Percentiles rank a stretch among this genome's conserved stretches.
phyloP scores from a whole-genome alignment of 2,888 invertebrate species.

The Abrostola tripartita region DNA sequence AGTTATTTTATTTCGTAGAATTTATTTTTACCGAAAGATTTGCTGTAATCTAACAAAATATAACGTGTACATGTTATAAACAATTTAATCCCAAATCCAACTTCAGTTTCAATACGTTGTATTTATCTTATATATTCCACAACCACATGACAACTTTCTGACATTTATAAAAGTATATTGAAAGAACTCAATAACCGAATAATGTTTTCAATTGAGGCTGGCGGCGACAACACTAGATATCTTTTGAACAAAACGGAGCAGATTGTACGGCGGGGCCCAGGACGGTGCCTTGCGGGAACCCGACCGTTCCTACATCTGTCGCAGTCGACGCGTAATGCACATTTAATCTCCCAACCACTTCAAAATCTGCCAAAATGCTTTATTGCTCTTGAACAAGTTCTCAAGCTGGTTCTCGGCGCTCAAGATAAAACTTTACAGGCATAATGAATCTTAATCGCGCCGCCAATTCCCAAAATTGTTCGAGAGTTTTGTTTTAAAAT shows the following conservation, averaged over 20 bases:
- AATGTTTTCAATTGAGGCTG: conserved; percentile 58
- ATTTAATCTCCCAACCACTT: conserved; percentile 84
- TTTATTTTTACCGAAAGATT: background rate
- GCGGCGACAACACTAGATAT: conserved; percentile 51
- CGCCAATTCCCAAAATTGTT: conserved; percentile 85
- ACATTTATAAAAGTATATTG: conserved; percentile 44
- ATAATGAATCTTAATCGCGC: conserved; percentile 87
- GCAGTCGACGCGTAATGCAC: conserved; percentile 80
- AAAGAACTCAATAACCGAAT: conserved; percentile 58
- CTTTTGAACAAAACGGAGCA: conserved; percentile 50
- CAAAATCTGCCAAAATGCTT: conserved; percentile 87
- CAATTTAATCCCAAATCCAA: background rate
- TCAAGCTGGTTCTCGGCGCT: conserved; percentile 72
- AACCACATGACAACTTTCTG: conserved; percentile 13
- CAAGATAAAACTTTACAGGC: conserved; percentile 86
- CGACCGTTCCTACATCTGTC: conserved; percentile 71
- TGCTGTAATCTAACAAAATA: background rate
- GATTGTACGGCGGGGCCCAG: conserved; percentile 54
- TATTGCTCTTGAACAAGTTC: conserved; percentile 83
- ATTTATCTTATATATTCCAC: conserved; percentile 21
- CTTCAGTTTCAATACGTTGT: background rate
- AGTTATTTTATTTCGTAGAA: conserved; percentile 4
- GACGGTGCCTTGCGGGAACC: conserved; percentile 52
- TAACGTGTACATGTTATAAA: background rate
- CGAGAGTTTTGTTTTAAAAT: conserved; percentile 82